phyloP scores from a whole-genome alignment of 2,888 invertebrate genomes.

The Papilio gigon region DNA sequence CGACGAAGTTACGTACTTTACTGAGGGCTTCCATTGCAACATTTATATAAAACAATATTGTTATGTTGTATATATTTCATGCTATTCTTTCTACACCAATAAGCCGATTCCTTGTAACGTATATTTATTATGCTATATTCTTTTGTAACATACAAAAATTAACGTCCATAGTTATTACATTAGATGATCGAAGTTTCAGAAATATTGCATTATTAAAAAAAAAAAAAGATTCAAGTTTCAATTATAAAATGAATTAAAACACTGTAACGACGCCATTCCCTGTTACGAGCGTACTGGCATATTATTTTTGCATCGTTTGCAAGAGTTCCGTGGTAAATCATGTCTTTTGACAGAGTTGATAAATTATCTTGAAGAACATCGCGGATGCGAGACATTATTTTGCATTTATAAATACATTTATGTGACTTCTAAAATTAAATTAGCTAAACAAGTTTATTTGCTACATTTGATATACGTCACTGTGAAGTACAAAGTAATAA shows the following conservation, averaged over 20 bases:
- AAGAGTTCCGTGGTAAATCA: constrained; percentile 56
- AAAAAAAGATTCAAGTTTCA: neutral
- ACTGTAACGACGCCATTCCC: constrained; percentile 43
- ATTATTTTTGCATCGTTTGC: constrained; percentile 47
- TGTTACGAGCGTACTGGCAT: constrained; percentile 41
- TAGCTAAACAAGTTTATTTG: constrained; percentile 21
- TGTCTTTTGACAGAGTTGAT: constrained; percentile 61
- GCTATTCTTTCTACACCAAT: neutral
- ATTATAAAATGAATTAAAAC: constrained; percentile 39
- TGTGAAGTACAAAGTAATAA: neutral
- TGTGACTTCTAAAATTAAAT: constrained; percentile 24
- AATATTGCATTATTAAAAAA: too few relatives aligned
- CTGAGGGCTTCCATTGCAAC: neutral
- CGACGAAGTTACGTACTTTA: neutral
- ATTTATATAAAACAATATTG: neutral
- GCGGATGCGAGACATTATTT: constrained; percentile 42
- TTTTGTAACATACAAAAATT: neutral
- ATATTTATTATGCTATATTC: neutral
- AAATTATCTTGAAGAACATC: constrained; percentile 57
- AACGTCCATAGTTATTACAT: neutral
- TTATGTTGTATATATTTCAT: neutral
- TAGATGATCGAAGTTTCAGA: neutral
- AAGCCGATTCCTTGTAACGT: neutral
- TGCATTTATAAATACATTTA: constrained; percentile 44
- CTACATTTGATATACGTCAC: constrained; percentile 13